Percentiles rank a stretch among this genome's conserved stretches.
These are phyloP conservation scores for Cryptocheilus praepositus DNA, from an alignment of 2,888 invertebrate species.

Conservation along the genomic window DNA sequence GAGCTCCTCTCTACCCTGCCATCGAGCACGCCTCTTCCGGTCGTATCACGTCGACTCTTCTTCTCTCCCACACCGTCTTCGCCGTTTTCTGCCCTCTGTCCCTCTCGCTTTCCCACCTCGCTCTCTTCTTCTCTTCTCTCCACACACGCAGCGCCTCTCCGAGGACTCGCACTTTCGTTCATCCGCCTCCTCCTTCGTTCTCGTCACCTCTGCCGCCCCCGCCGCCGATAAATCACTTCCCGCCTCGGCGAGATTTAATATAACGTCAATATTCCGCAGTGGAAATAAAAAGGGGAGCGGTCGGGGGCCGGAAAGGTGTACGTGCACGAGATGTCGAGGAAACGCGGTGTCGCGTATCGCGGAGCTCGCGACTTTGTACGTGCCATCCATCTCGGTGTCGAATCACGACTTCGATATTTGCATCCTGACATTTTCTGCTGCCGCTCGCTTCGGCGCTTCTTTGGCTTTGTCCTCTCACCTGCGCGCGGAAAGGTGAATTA, in stretches of 20 bases:
- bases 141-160: not conserved
- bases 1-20: conserved; percentile 43
- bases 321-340: too few species aligned
- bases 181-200: conserved; percentile 4
- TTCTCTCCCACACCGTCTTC: conserved; percentile 5
- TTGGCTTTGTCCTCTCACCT: too few species aligned
- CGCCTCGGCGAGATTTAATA: conserved; percentile 57
- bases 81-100: conserved; percentile 9
- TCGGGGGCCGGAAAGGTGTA: too few species aligned
- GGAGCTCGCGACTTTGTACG: too few species aligned
- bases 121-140: not conserved
- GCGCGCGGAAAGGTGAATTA: too few species aligned
- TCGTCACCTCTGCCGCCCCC: conserved; percentile 17
- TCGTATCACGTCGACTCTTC: conserved; percentile 5
- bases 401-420: conserved; percentile 10
- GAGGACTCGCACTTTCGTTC: not conserved
- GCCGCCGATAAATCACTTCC: conserved; percentile 60
- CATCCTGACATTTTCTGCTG: conserved; percentile 5
- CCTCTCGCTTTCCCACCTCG: conserved; percentile 17
- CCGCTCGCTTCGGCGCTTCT: too few species aligned
- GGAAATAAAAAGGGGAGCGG: conserved; percentile 43
- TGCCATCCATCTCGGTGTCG: too few species aligned
- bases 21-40: conserved; percentile 19
- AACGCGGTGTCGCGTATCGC: too few species aligned
- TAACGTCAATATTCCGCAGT: conserved; percentile 56